These are phyloP conservation scores for Stegastes partitus DNA, from an alignment of 2,113 vertebrate species.

Conservation along the genomic window DNA sequence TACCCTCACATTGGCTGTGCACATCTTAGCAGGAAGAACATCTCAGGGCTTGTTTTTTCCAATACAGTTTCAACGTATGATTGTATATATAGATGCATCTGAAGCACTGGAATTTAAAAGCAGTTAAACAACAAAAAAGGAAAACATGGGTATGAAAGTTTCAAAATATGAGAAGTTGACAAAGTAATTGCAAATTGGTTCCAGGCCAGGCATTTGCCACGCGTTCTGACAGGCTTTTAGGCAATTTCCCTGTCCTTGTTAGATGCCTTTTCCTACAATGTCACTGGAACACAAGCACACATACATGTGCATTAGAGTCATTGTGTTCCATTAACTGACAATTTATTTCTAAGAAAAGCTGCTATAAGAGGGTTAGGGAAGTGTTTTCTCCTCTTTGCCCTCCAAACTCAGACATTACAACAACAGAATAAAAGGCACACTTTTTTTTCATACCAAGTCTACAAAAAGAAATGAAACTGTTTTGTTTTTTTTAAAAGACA, in stretches of 20 bases:
- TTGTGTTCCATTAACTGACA: conserved; percentile 39
- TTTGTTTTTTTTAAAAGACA: not conserved
- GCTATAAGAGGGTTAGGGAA: conserved; percentile 24
- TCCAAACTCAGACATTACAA: conserved; percentile 7
- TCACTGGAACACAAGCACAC: conserved; percentile 31
- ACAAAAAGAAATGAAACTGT: not conserved
- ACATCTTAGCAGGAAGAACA: conserved; percentile 28
- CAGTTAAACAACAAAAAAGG: conserved; percentile 44
- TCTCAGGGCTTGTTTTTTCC: conserved; percentile 8
- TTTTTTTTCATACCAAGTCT: not conserved
- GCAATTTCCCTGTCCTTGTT: conserved; percentile 68
- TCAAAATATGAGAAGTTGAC: conserved; percentile 45
- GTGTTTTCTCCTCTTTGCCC: conserved; percentile 17
- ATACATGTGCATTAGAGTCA: conserved; percentile 27
- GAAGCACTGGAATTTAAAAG: conserved; percentile 19
- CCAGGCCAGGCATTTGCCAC: conserved; percentile 15
- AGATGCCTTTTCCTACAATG: conserved; percentile 53
- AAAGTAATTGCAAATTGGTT: conserved; percentile 47
- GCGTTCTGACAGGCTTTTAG: conserved; percentile 63
- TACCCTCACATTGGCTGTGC: conserved; percentile 11
- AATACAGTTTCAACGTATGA: not conserved
- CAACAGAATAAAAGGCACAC: conserved; percentile 25
- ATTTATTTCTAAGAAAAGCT: conserved; percentile 29
- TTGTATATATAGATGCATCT: not conserved
- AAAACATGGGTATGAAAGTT: conserved; percentile 52